Conservation (phyloP, 2,113 vertebrate genomes). For the Gopherus evgoodei region DNA sequence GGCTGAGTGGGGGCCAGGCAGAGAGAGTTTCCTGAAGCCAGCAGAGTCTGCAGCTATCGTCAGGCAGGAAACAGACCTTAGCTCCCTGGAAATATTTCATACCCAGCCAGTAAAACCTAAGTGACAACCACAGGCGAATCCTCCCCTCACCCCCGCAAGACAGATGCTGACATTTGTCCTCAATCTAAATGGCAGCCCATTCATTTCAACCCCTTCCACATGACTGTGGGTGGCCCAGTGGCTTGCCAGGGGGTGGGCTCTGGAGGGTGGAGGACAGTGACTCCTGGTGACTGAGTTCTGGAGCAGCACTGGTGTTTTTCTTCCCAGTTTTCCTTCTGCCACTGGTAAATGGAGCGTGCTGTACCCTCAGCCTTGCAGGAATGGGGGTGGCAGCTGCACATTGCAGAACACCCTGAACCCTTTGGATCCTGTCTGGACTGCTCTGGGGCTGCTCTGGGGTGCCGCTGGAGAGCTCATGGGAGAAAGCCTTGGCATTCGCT, state of each 20-base stretch:
- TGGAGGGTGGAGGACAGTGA: neutral
- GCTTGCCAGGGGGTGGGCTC: neutral
- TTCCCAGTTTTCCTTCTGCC: neutral
- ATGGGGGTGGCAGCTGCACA: rapidly evolving
- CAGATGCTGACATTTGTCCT: neutral
- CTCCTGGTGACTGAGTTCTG: neutral
- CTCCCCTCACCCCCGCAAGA: neutral
- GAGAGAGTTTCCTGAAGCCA: neutral
- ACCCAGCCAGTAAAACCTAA: neutral
- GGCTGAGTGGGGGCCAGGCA: neutral
- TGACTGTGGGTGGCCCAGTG: neutral
- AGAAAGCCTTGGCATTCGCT: neutral
- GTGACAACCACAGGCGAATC: neutral
- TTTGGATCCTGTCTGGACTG: neutral
- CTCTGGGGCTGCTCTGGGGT: neutral
- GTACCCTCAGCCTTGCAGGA: neutral
- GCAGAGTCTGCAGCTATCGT: neutral
- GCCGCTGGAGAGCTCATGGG: neutral
- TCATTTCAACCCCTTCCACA: neutral
- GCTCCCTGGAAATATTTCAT: neutral
- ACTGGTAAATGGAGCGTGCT: neutral
- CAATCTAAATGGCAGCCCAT: rapidly evolving
- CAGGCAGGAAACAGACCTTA: neutral
- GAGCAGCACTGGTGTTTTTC: neutral
- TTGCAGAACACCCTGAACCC: neutral